Base-by-base conservation (phyloP, 2,888 invertebrate species). In the Heteropelma amictum region DNA sequence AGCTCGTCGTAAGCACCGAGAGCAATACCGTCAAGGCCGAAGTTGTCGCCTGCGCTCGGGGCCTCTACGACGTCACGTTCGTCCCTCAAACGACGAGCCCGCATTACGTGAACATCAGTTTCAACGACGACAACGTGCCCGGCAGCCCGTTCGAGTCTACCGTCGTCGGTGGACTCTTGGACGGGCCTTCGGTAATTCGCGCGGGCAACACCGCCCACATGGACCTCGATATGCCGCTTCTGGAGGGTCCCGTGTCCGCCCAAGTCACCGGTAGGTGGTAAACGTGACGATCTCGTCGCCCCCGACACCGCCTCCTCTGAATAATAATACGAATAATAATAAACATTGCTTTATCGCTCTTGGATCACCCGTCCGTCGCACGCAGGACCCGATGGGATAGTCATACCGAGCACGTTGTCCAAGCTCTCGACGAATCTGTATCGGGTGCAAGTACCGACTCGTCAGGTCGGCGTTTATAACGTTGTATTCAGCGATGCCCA, bases 81-180 rank as follows among this genome's bases (percentile, higher is more conserved):
- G 93, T 97, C 19, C 97, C 98, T 0, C 95, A 96, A 86, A 95
- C 95, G n/a, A 93, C 95, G 28, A 95, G 95, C 81, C 93, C 96
- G 5, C 97, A 98, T 88, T 96, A 95, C 82, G 97, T 98, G 10
- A 97, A 97, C 75, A 97, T 98, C 77, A 97, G 97, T 0, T 98
- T 98, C 90, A 98, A 98, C 86, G 97, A 97, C 83, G 96, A 96
- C 84, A 92, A 96, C 26, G 97, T 97, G 1, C 95, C 95, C 68
- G 97, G 97, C 21, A 97, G 96, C 88, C 97, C 97, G 7, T 97
- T 97, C 90, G 94, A 95, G 80, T 97, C 97, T 84, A 88, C 90
- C 23, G 90, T 91, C 0, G 85, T 91, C 80, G 95, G 95, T 17
- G 85, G 83, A 14, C 82, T 84, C 61, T 72, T 88, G 21, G 88